A percentile compares a stretch with the other conserved stretches of the same genome.
These are phyloP conservation scores for Cirrhinus molitorella DNA, from an alignment of 2,797 vertebrate genomes.

Conservation along the genomic window DNA sequence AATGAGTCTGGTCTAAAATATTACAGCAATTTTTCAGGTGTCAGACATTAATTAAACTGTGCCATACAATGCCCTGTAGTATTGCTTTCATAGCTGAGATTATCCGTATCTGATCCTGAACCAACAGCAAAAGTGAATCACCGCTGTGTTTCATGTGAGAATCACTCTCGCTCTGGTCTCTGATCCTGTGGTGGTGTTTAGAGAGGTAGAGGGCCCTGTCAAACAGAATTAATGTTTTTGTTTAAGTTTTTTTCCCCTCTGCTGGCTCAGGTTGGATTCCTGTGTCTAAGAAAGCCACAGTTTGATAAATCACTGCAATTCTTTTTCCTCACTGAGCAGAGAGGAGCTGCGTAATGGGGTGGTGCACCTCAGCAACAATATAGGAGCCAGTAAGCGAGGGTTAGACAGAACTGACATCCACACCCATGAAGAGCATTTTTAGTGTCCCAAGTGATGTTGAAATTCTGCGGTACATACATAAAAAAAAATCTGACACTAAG, in stretches of 20 bases:
- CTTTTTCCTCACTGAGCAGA: conserved; percentile 28
- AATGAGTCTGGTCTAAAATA: conserved; percentile 15
- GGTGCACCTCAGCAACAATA: conserved; percentile 30
- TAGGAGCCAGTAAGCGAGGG: conserved; percentile 28
- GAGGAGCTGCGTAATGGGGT: conserved; percentile 20
- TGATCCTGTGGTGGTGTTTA: conserved; percentile 35
- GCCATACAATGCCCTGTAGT: conserved; percentile 22
- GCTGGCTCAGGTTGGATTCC: conserved; percentile 50
- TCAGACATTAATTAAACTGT: conserved; percentile 65
- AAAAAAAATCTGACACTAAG: conserved; percentile 10
- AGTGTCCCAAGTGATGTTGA: not conserved
- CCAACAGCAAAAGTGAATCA: conserved; percentile 29
- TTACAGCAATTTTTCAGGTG: conserved; percentile 46
- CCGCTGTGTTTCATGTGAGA: conserved; percentile 35
- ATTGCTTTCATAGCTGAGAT: conserved; percentile 32
- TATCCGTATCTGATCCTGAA: conserved; percentile 33
- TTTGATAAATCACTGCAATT: conserved; percentile 63
- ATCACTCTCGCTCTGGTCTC: conserved; percentile 42
- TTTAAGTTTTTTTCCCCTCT: conserved; percentile 43
- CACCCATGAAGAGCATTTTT: not conserved
- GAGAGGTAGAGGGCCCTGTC: conserved; percentile 49
- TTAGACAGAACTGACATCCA: conserved; percentile 21
- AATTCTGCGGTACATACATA: not conserved
- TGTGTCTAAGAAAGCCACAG: conserved; percentile 49
- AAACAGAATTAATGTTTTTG: conserved; percentile 55